phyloP scores from a whole-genome alignment of 2,888 invertebrate genomes.

The Lutraria lutraria region DNA sequence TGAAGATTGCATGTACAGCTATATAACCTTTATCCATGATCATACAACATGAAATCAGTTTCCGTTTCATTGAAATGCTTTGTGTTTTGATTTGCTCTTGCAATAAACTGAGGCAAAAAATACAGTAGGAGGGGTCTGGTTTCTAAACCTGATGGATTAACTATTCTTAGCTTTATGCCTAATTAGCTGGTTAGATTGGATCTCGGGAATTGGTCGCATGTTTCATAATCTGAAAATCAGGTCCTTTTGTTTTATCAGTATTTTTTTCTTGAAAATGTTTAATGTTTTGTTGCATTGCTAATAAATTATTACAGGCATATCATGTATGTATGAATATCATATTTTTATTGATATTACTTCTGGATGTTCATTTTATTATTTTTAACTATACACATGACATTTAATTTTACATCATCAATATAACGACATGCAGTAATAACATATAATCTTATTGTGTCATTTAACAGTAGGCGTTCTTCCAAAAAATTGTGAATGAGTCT shows the following conservation, averaged over 20 bases:
- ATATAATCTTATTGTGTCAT: too few species aligned
- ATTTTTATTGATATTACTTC: background rate
- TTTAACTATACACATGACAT: background rate
- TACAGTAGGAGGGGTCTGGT: background rate
- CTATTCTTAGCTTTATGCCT: background rate
- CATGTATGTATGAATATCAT: background rate
- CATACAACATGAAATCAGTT: background rate
- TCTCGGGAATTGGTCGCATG: background rate
- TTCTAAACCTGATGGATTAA: background rate
- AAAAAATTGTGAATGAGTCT: too few species aligned
- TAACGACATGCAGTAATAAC: too few species aligned
- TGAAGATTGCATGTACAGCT: background rate
- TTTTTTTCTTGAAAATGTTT: slow-evolving; percentile 12
- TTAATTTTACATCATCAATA: background rate
- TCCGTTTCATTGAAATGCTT: background rate
- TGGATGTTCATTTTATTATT: background rate
- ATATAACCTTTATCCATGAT: background rate
- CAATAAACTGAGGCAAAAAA: background rate
- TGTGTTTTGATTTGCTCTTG: slow-evolving; percentile 5
- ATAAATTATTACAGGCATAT: background rate
- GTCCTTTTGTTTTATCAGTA: slow-evolving; percentile 1
- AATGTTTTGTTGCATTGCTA: background rate
- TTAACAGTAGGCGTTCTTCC: too few species aligned
- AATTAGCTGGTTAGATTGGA: background rate
- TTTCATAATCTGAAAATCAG: background rate